These are phyloP conservation scores for Phocides pigmalion DNA, from an alignment of 1,140 invertebrate genomes.

Conservation along the genomic window DNA sequence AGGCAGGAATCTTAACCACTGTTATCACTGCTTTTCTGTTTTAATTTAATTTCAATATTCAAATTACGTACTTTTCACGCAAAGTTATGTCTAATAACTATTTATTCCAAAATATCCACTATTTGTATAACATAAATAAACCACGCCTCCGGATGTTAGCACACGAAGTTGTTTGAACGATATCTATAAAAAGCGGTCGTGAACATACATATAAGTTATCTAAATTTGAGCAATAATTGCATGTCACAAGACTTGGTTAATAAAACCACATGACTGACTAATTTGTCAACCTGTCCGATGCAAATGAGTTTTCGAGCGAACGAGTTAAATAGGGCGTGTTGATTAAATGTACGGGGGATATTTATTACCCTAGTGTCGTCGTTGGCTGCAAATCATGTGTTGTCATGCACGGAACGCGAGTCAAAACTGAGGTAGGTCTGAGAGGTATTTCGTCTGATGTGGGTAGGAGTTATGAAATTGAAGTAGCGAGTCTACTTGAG, in stretches of 20 bases:
- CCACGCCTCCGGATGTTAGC: too few relatives aligned
- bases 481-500: too few relatives aligned
- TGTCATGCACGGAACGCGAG: neutral
- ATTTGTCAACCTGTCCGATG: constrained; percentile 25
- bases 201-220: neutral
- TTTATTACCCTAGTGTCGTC: neutral
- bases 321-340: constrained; percentile 7
- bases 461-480: too few relatives aligned
- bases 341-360: neutral
- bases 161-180: too few relatives aligned
- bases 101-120: too few relatives aligned
- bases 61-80: too few relatives aligned
- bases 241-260: constrained; percentile 17
- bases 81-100: too few relatives aligned
- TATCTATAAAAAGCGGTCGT: neutral
- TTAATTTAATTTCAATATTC: too few relatives aligned
- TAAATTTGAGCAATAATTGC: constrained; percentile 10
- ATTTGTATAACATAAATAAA: too few relatives aligned
- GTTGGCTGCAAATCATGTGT: neutral
- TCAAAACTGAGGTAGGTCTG: neutral
- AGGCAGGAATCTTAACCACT: too few relatives aligned
- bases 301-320: constrained; percentile 19
- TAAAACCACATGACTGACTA: constrained; percentile 18
- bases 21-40: too few relatives aligned
- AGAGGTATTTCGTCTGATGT: neutral